Base-by-base conservation (phyloP, 2,888 invertebrate species). In the Chironomus tentans region DNA sequence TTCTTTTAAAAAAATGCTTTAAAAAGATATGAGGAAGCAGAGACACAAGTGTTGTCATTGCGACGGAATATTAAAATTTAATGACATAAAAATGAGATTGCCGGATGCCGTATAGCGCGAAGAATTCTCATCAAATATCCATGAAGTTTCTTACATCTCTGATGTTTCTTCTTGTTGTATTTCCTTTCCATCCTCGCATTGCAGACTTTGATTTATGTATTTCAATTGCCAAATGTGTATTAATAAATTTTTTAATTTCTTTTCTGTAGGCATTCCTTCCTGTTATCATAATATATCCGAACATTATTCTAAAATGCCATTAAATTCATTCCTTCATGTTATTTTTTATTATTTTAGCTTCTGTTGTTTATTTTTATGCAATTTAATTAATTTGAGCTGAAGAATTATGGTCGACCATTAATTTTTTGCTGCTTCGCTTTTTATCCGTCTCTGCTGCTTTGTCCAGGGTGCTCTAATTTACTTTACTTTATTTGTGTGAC, bases 351-450 rank as follows among this genome's bases (percentile, higher is more conserved):
- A 65, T 65, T 65, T 65, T 22, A 65, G 5, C 65, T 21, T 65
- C 65, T 65, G 21, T 24, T 65, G 65, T 65, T 65, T 65, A 68
- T 74, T 74, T 22, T 74, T 46, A 48, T 74, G 74, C 74, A 74
- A 65, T 74, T 74, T 74, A 74, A 74, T 74, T 74, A 74, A 74
- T 74, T 74, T 46, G 12, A 38, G 28, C 74, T 38, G 24, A 38
- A 74, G 74, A 74, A 68, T 62, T 38, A 74, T 74, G 74, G 65
- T 28, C 13, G 22, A 22, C 48, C 48, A 74, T 74, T 68, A 74
- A 74, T 74, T 48, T 48, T 70, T 68, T 18, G n/a, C 62, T 24
- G 22, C 47, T 46, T 70, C 70, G 12, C 10, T 56, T 56, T n/a
- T 56, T 56, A 56, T 56, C 18, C 15, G 15, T 56, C 15, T 56